Conservation (phyloP, 2,113 vertebrate genomes). For the Lathamus discolor region DNA sequence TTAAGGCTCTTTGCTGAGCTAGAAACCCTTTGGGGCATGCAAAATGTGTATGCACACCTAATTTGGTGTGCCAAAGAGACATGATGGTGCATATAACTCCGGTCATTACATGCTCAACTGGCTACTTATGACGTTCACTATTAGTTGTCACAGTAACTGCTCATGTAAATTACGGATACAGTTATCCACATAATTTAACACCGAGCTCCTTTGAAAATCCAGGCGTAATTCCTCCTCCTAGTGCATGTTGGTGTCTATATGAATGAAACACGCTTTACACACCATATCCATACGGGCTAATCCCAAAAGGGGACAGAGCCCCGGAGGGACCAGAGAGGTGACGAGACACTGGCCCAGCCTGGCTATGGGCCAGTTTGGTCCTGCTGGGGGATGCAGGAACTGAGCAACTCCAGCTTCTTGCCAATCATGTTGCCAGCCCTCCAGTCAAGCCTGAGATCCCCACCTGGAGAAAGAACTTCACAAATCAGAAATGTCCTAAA, state of each 20-base stretch:
- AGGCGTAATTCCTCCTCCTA: slow-evolving; percentile 3
- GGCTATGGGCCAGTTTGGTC: background rate
- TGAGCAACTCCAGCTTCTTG: slow-evolving; percentile 5
- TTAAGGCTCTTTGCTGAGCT: slow-evolving; percentile 11
- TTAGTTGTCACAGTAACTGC: slow-evolving; percentile 68
- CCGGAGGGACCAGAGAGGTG: background rate
- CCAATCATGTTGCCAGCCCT: slow-evolving; percentile 26
- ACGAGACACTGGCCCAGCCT: background rate
- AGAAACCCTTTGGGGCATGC: slow-evolving; percentile 26
- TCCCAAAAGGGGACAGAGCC: background rate
- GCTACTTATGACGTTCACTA: slow-evolving; percentile 27
- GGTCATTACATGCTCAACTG: slow-evolving; percentile 54
- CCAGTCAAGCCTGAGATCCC: slow-evolving; percentile 51
- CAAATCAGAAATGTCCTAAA: slow-evolving; percentile 67
- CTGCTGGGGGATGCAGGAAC: background rate
- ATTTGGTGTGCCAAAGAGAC: slow-evolving; percentile 46
- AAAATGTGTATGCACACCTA: slow-evolving; percentile 50
- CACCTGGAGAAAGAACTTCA: slow-evolving; percentile 64
- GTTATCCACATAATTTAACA: slow-evolving; percentile 51
- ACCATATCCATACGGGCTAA: background rate
- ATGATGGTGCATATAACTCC: slow-evolving; percentile 36
- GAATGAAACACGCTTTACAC: background rate
- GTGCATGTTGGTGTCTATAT: background rate
- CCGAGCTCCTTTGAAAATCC: slow-evolving; percentile 11
- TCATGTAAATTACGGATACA: slow-evolving; percentile 38